Conservation (phyloP, 2,888 invertebrate genomes). For the Machimus atricapillus region DNA sequence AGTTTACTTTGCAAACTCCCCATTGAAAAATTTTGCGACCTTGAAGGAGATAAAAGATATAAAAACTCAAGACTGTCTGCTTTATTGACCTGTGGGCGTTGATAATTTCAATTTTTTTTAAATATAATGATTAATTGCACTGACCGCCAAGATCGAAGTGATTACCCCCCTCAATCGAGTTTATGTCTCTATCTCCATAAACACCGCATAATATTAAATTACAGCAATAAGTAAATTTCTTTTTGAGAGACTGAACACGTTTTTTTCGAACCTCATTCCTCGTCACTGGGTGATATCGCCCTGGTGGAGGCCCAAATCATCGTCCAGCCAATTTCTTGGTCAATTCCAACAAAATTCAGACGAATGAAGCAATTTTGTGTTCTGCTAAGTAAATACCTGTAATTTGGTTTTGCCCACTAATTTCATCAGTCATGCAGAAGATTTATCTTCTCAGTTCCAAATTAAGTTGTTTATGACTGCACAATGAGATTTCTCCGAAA, state of each 20-base stretch:
- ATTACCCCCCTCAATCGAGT: not conserved
- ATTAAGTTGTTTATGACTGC: constrained; percentile 7
- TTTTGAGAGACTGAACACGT: not conserved
- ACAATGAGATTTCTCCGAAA: not conserved
- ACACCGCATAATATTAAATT: not conserved
- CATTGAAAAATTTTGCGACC: not conserved
- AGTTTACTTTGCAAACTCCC: not conserved
- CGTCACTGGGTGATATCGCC: not conserved
- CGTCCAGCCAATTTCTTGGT: not conserved
- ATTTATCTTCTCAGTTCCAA: not conserved
- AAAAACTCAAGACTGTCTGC: not conserved
- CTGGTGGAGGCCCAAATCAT: not conserved
- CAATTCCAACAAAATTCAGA: not conserved
- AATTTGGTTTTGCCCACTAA: constrained; percentile 3
- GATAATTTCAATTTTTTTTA: not conserved
- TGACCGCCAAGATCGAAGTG: not conserved
- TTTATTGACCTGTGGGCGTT: not conserved
- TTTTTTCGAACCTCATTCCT: not conserved
- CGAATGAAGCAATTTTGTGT: constrained; percentile 1
- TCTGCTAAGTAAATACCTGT: constrained; percentile 20
- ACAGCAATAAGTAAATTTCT: not conserved
- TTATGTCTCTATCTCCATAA: not conserved
- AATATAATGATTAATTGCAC: not conserved
- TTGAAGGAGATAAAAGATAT: not conserved
- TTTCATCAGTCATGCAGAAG: not conserved